phyloP scores from a whole-genome alignment of 2,113 vertebrate genomes.

The Hymenochirus boettgeri region DNA sequence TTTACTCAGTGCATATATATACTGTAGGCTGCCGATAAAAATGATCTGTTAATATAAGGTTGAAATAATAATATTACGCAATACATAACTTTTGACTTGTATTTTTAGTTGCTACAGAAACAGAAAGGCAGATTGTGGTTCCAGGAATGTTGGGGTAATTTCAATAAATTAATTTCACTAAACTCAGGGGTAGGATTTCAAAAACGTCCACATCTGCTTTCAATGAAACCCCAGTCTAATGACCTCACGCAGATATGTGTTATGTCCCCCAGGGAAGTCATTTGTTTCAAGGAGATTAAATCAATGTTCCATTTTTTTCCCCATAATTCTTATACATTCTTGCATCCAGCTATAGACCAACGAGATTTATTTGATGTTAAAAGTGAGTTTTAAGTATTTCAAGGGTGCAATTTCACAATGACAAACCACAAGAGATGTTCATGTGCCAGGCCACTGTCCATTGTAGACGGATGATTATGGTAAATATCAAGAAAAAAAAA shows the following conservation, averaged over 20 bases:
- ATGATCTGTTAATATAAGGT: neutral
- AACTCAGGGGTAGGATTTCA: constrained; percentile 3
- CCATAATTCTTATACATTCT: constrained; percentile 43
- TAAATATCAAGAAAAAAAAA: too few species aligned
- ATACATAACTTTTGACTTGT: constrained; percentile 31
- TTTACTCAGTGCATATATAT: neutral
- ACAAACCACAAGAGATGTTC: too few species aligned
- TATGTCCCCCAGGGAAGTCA: constrained; percentile 43
- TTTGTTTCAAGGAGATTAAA: constrained; percentile 44
- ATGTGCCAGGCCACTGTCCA: too few species aligned
- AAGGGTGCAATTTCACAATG: too few species aligned
- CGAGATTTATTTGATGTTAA: constrained; percentile 39
- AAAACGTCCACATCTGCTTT: constrained; percentile 46
- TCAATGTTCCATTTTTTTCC: constrained; percentile 49
- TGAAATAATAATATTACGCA: constrained; percentile 2
- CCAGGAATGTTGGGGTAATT: constrained; percentile 39
- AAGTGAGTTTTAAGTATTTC: too few species aligned
- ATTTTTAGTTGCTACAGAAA: constrained; percentile 49
- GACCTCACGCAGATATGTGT: constrained; percentile 41
- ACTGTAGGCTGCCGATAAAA: neutral
- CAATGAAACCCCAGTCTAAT: constrained; percentile 44
- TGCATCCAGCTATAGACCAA: constrained; percentile 36
- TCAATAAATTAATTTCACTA: constrained; percentile 26
- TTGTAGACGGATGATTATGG: too few species aligned
- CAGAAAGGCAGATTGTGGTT: constrained; percentile 46